These are phyloP conservation scores for Sparus aurata DNA, from an alignment of 2,797 vertebrate genomes.

Conservation along the genomic window DNA sequence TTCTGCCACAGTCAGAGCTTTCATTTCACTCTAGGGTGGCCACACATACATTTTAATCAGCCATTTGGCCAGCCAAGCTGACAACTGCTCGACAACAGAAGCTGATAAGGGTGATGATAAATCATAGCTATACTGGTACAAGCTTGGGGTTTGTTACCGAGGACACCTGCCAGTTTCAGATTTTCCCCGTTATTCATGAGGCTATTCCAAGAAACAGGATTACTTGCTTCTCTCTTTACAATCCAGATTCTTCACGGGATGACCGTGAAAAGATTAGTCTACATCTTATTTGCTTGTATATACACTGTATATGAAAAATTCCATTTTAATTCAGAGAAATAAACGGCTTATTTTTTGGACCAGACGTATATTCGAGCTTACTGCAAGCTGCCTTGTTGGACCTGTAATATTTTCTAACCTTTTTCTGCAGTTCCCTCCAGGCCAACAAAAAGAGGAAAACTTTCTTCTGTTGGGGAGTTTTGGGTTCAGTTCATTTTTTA, in stretches of 20 bases:
- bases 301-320: slow-evolving; percentile 16
- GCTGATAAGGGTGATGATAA: slow-evolving; percentile 79
- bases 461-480: slow-evolving; percentile 9
- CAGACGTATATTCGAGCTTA: slow-evolving; percentile 1
- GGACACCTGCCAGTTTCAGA: slow-evolving; percentile 65
- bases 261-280: slow-evolving; percentile 33
- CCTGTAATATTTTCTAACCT: slow-evolving; percentile 28
- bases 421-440: slow-evolving; percentile 32
- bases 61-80: slow-evolving; percentile 78
- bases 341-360: slow-evolving; percentile 4
- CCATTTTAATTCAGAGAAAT: slow-evolving; percentile 18
- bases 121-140: slow-evolving; percentile 66
- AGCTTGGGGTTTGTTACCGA: slow-evolving; percentile 66
- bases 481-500: not conserved
- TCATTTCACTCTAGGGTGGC: slow-evolving; percentile 80
- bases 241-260: slow-evolving; percentile 50
- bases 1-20: slow-evolving; percentile 72
- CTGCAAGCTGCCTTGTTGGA: not conserved
- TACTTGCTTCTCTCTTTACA: slow-evolving; percentile 55
- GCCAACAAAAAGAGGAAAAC: slow-evolving; percentile 26
- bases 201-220: slow-evolving; percentile 68
- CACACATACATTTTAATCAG: slow-evolving; percentile 85
- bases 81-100: slow-evolving; percentile 76
- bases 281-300: slow-evolving; percentile 26
- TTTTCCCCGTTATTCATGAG: slow-evolving; percentile 55